Evolutionary conservation across 2,113 vertebrate species (phyloP).

Genomic region (Hippocampus zosterae): DNA sequence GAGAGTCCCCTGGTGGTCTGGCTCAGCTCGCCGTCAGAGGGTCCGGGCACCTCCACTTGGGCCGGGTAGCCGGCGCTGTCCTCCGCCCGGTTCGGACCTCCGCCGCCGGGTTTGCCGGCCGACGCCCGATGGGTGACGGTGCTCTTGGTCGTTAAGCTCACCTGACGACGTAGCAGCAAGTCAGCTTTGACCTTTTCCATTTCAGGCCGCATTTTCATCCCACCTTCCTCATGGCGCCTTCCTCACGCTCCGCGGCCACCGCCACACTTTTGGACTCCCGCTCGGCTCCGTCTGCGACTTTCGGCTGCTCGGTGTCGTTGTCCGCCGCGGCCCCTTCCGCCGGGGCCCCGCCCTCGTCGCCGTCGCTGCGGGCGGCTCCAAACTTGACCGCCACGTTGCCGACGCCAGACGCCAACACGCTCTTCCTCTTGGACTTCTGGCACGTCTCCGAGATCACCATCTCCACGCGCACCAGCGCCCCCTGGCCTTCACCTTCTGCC

Average conservation of each 20-base stretch:
- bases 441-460: slow-evolving; percentile 91
- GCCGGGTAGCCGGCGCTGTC: slow-evolving; percentile 79
- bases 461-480: slow-evolving; percentile 84
- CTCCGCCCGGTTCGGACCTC: slow-evolving; percentile 67
- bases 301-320: slow-evolving; percentile 75
- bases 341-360: slow-evolving; percentile 67
- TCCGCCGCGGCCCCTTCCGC: slow-evolving; percentile 69
- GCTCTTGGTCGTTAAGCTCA: slow-evolving; percentile 76
- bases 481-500: slow-evolving; percentile 89
- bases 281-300: slow-evolving; percentile 70
- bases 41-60: slow-evolving; percentile 77
- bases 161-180: slow-evolving; percentile 24
- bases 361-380: slow-evolving; percentile 56
- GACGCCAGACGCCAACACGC: slow-evolving; percentile 82
- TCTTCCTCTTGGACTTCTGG: slow-evolving; percentile 95
- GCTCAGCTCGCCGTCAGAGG: slow-evolving; percentile 77
- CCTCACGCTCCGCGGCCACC: slow-evolving; percentile 64
- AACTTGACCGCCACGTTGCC: slow-evolving; percentile 86
- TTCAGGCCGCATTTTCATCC: background rate
- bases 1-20: slow-evolving; percentile 82
- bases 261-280: slow-evolving; percentile 71
- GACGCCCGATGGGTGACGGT: slow-evolving; percentile 63
- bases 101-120: slow-evolving; percentile 58
- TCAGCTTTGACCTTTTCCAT: background rate
- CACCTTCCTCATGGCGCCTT: slow-evolving; percentile 74